Evolutionary conservation across 2,113 vertebrate genomes (phyloP).

Genomic region (Festucalex cinctus): DNA sequence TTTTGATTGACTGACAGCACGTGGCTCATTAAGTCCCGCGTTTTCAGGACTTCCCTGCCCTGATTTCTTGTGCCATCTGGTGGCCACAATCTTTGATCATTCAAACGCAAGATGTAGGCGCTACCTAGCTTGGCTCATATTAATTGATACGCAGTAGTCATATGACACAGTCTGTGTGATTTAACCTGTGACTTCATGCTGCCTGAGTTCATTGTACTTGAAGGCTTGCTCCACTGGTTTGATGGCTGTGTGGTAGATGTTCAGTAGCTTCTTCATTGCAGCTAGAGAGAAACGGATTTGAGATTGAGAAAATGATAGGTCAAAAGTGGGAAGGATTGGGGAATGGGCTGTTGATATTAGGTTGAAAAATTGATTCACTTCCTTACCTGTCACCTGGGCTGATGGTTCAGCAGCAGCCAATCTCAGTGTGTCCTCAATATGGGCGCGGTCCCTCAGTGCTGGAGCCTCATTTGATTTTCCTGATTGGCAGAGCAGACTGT

Average conservation of each 20-base stretch:
- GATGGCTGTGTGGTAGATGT: slow-evolving; percentile 90
- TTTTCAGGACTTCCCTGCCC: background rate
- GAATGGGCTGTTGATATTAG: background rate
- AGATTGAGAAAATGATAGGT: background rate
- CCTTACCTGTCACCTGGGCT: slow-evolving; percentile 82
- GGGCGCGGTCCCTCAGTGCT: slow-evolving; percentile 79
- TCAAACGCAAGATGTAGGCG: background rate
- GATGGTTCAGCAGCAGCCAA: slow-evolving; percentile 78
- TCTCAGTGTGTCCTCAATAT: slow-evolving; percentile 86
- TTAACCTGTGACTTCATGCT: slow-evolving; percentile 93
- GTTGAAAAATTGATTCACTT: background rate
- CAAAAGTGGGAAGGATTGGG: background rate
- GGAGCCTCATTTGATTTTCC: slow-evolving; percentile 66
- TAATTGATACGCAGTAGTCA: background rate
- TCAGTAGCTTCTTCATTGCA: slow-evolving; percentile 84
- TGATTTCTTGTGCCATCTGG: background rate
- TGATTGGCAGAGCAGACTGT: slow-evolving; percentile 16
- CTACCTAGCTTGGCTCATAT: background rate
- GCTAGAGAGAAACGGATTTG: slow-evolving; percentile 54
- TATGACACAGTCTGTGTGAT: background rate
- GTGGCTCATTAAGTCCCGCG: background rate
- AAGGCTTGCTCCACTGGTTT: slow-evolving; percentile 91
- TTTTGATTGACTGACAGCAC: background rate
- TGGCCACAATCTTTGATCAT: background rate
- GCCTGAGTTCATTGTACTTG: slow-evolving; percentile 93